These are phyloP conservation scores for Planococcus citri DNA, from an alignment of 1,140 invertebrate genomes.

Conservation along the genomic window DNA sequence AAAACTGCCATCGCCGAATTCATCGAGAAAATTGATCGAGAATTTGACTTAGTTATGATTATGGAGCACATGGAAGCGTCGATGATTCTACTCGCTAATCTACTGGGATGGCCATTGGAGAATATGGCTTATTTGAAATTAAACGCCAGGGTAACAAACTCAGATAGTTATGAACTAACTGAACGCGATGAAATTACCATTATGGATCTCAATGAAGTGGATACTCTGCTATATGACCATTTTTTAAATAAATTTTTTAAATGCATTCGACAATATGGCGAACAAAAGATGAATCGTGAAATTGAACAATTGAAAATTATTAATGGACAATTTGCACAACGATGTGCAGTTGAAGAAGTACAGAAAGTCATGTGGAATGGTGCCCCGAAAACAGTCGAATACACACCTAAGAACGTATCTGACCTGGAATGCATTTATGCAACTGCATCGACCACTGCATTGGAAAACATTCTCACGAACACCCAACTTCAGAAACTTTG, in stretches of 20 bases:
- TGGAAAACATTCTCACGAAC: no score
- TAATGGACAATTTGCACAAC: constrained; percentile 27
- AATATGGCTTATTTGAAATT: constrained; percentile 35
- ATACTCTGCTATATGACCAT: constrained; percentile 32
- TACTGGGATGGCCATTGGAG: no score
- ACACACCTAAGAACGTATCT: no score
- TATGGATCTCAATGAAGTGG: constrained; percentile 29
- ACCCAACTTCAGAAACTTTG: no score
- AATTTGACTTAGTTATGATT: constrained; percentile 42
- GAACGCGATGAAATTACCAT: constrained; percentile 24
- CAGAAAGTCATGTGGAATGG: no score
- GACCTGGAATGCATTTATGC: no score
- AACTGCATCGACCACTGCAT: no score
- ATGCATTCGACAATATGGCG: constrained; percentile 30
- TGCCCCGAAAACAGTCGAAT: no score
- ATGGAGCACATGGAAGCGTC: constrained; percentile 42
- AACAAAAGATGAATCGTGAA: constrained; percentile 30
- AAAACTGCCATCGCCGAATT: constrained; percentile 23
- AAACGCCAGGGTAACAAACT: constrained; percentile 31
- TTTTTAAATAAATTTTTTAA: constrained; percentile 32
- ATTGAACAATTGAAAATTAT: constrained; percentile 26
- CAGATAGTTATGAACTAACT: constrained; percentile 21
- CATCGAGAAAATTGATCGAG: constrained; percentile 31
- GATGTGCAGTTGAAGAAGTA: no score
- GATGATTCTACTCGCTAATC: constrained; percentile 38